A percentile compares a stretch with the other conserved stretches of the same genome.
Evolutionary conservation across 1,140 invertebrate species (phyloP).

Genomic region (Ceratina calcarata): DNA sequence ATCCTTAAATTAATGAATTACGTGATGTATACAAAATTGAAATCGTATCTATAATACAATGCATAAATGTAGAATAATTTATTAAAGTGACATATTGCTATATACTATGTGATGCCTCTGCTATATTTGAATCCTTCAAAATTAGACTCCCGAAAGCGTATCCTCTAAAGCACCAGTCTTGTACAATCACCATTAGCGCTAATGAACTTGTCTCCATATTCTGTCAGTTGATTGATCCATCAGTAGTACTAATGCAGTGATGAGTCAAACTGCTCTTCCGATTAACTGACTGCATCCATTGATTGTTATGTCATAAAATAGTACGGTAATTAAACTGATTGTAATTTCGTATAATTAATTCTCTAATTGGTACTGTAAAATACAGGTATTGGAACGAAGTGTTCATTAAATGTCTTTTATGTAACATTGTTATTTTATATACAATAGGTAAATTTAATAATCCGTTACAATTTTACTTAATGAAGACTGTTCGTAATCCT

Average conservation of each 20-base stretch:
- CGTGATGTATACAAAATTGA: no score
- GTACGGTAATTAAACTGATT: background rate
- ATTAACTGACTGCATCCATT: background rate
- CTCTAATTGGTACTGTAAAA: background rate
- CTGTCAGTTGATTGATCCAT: slow-evolving; percentile 1
- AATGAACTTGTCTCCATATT: slow-evolving; percentile 11
- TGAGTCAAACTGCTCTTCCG: background rate
- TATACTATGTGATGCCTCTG: no score
- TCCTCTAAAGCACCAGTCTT: background rate
- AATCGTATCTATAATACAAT: no score
- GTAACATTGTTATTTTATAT: no score
- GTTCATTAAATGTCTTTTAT: no score
- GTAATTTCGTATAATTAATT: background rate
- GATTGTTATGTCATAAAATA: background rate
- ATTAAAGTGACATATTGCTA: no score
- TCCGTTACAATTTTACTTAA: no score
- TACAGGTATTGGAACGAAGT: background rate
- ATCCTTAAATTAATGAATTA: no score
- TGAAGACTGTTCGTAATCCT: no score
- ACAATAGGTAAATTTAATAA: no score
- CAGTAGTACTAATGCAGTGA: slow-evolving; percentile 2
- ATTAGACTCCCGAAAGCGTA: no score
- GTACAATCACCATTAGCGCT: slow-evolving; percentile 14
- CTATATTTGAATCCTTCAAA: background rate
- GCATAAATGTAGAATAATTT: no score